Evolutionary conservation across 2,888 invertebrate genomes (phyloP).

Genomic region (Temnothorax unifasciatus): DNA sequence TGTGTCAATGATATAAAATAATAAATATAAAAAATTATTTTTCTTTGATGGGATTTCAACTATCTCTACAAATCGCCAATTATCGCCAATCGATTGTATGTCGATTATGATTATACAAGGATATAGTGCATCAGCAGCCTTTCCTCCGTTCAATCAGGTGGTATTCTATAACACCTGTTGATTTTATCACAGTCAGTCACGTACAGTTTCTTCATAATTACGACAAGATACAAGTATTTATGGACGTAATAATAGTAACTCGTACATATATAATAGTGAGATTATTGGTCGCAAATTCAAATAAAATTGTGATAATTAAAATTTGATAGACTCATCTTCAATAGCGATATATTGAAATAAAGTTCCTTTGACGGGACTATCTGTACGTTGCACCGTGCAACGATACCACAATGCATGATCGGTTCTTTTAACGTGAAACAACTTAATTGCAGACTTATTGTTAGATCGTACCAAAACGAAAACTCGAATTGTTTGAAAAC

Average conservation of each 20-base stretch:
- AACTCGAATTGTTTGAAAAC: too few relatives aligned
- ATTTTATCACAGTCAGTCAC: neutral
- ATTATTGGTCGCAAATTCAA: too few relatives aligned
- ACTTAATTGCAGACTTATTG: too few relatives aligned
- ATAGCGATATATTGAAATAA: neutral
- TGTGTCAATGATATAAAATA: neutral
- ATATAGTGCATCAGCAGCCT: neutral
- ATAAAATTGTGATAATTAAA: neutral
- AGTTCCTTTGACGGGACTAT: too few relatives aligned
- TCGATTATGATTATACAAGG: too few relatives aligned
- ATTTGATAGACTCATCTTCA: neutral
- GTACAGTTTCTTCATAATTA: neutral
- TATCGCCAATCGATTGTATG: too few relatives aligned
- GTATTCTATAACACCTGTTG: neutral
- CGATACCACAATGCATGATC: too few relatives aligned
- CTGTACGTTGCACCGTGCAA: too few relatives aligned
- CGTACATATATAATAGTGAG: too few relatives aligned
- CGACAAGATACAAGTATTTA: neutral
- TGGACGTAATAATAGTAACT: too few relatives aligned
- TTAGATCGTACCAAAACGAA: too few relatives aligned
- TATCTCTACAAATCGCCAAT: neutral
- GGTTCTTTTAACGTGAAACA: neutral
- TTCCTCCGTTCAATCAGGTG: neutral
- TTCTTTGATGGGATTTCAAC: neutral
- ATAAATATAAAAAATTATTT: neutral